Evolutionary conservation across 2,797 vertebrate genomes (phyloP).

Genomic region (Oryzias sinensis): DNA sequence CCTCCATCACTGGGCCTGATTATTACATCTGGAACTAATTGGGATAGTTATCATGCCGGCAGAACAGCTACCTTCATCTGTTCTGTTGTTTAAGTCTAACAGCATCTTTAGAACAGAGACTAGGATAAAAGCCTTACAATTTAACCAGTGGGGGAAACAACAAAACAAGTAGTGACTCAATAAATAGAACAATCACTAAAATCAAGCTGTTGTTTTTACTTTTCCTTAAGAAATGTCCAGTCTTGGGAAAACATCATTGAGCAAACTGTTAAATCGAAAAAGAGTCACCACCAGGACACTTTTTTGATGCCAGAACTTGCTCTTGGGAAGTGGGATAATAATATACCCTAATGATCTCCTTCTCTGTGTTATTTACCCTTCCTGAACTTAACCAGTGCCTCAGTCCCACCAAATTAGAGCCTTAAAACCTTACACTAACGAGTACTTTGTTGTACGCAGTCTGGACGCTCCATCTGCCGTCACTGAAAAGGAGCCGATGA

Average conservation of each 20-base stretch:
- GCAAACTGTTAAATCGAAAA: no score
- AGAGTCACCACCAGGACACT: no score
- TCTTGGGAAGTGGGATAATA: constrained; percentile 16
- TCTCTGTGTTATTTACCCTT: constrained; percentile 48
- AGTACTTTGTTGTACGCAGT: constrained; percentile 57
- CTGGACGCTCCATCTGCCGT: constrained; percentile 50
- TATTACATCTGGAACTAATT: constrained; percentile 68
- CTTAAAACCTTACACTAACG: constrained; percentile 68
- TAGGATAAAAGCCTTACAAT: no score
- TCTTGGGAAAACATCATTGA: no score
- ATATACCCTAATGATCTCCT: constrained; percentile 49
- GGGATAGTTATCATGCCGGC: constrained; percentile 43
- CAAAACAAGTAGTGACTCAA: no score
- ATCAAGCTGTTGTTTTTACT: no score
- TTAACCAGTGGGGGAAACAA: no score
- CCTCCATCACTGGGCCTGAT: constrained; percentile 44
- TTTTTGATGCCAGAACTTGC: constrained; percentile 6
- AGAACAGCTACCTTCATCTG: constrained; percentile 52
- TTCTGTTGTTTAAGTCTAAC: not conserved
- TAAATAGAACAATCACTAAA: no score
- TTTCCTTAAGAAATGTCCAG: no score
- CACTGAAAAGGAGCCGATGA: constrained; percentile 44
- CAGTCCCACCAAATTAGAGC: constrained; percentile 51
- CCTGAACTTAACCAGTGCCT: constrained; percentile 57
- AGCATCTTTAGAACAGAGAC: constrained; percentile 1